Evolutionary conservation across 2,888 invertebrate species (phyloP), one percentile per base, ranked within the genome.

Genomic region (Cylloceria caligata): DNA sequence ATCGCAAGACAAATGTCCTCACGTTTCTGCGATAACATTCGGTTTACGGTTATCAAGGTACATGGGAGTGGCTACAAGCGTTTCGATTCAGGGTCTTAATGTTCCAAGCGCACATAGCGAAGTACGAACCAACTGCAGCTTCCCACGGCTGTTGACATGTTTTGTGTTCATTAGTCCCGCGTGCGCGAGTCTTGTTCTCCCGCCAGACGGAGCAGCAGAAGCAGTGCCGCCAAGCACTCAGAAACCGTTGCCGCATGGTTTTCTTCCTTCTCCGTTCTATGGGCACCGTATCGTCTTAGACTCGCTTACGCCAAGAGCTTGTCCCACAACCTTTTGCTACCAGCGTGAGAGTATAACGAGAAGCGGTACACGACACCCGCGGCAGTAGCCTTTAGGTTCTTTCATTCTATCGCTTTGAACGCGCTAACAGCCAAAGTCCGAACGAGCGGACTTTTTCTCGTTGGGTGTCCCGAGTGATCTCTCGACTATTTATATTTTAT

Each of bases 131-230:
- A 9, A 60, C 34, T 19, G 84, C 88, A 86, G 88, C 90, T 91
- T 91, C 91, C 91, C 91, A 91, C 91, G 91, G 90, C 90, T 91
- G 91, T 90, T 91, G 91, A 91, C 90, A 91, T 91, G 91, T 91
- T 91, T 91, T 91, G 91, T 91, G 91, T 91, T 91, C 91, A 91
- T 91, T 91, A 91, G 90, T 89, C 88, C 88, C 86, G 86, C 86
- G 87, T 86, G 87, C 84, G 84, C 85, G 87, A 42, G 71, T 71
- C 73, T 60, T 68, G 49, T 52, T 77, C 68, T 27, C 73, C 62
- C 64, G 45, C 47, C 45, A 65, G 24, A 30, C 45, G 27, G 24
- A 64, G 36, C 55, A 62, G 39, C 57, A 69, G 34, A 42, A 72
- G 27, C 49, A 60, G 55, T 30, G 42, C 39, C 30, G 65, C 36